A percentile compares a stretch with the other conserved stretches of the same genome.
phyloP scores from a whole-genome alignment of 1,140 invertebrate species.

The Ceratosolen fusciceps region DNA sequence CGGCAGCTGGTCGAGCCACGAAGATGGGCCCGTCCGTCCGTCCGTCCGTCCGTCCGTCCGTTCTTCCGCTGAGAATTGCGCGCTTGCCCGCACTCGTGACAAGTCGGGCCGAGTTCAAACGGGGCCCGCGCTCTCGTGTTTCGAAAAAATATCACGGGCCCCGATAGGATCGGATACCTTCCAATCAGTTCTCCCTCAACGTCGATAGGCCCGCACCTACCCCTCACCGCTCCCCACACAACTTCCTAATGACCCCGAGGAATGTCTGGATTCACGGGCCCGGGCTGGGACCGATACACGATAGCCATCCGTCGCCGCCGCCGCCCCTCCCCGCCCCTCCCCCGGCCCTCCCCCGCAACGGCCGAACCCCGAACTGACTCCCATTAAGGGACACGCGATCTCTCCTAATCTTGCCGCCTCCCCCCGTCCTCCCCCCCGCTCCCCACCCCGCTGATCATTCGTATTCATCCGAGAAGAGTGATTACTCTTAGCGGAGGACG shows the following conservation, averaged over 20 bases:
- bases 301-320: not conserved
- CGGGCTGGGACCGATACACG: too few species aligned
- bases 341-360: too few species aligned
- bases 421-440: too few species aligned
- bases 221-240: not conserved
- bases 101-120: conserved; percentile 16
- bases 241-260: not conserved
- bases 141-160: not conserved
- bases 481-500: not conserved
- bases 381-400: not conserved
- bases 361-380: too few species aligned
- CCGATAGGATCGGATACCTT: not conserved
- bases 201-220: not conserved
- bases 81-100: not conserved
- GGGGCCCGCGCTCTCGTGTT: not conserved
- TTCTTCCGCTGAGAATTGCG: not conserved
- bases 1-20: not conserved
- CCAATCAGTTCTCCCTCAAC: not conserved
- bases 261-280: not conserved
- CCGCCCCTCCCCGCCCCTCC: too few species aligned
- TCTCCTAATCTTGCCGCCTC: too few species aligned
- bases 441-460: too few species aligned
- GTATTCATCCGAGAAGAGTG: not conserved
- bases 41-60: too few species aligned
- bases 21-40: too few species aligned